A percentile compares a stretch with the other conserved stretches of the same genome.
Conservation (phyloP, 2,888 invertebrate species). For the Drosophila conformis region DNA sequence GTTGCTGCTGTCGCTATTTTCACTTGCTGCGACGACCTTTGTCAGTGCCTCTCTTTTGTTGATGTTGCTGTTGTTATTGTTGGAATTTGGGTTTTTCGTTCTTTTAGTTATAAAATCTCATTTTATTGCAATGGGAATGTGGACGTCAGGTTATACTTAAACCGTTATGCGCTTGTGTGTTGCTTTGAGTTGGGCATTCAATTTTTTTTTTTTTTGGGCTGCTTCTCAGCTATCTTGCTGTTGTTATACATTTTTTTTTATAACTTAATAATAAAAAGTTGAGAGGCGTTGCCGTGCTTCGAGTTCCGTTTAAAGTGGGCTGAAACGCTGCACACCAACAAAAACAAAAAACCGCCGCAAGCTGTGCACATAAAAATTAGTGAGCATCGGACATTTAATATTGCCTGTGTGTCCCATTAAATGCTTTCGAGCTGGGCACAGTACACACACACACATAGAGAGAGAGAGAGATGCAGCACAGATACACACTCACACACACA, state of each 20-base stretch:
- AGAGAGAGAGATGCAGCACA: background rate
- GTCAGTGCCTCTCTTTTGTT: slow-evolving; percentile 19
- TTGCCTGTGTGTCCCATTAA: slow-evolving; percentile 62
- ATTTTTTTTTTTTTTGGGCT: slow-evolving; percentile 47
- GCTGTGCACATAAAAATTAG: slow-evolving; percentile 70
- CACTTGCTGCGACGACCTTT: slow-evolving; percentile 74
- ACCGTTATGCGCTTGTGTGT: slow-evolving; percentile 61
- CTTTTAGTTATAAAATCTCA: slow-evolving; percentile 66
- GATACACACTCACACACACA: slow-evolving; percentile 2
- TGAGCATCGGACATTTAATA: slow-evolving; percentile 39
- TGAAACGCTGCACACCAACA: slow-evolving; percentile 22
- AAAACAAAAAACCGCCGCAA: slow-evolving; percentile 37
- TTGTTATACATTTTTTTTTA: slow-evolving; percentile 53
- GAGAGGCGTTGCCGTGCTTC: slow-evolving; percentile 51
- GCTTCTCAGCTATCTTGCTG: slow-evolving; percentile 36
- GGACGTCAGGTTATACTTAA: slow-evolving; percentile 37
- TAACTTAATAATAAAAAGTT: slow-evolving; percentile 71
- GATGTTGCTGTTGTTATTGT: slow-evolving; percentile 8
- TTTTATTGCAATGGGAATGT: slow-evolving; percentile 77
- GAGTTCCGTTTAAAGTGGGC: slow-evolving; percentile 76
- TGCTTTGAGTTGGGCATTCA: slow-evolving; percentile 25
- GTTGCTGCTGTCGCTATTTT: slow-evolving; percentile 63
- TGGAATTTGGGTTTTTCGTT: slow-evolving; percentile 36
- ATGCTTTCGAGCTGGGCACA: slow-evolving; percentile 42
- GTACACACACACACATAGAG: slow-evolving; percentile 12